Conservation (phyloP, 2,797 vertebrate genomes). For the Coregonus sp. region DNA sequence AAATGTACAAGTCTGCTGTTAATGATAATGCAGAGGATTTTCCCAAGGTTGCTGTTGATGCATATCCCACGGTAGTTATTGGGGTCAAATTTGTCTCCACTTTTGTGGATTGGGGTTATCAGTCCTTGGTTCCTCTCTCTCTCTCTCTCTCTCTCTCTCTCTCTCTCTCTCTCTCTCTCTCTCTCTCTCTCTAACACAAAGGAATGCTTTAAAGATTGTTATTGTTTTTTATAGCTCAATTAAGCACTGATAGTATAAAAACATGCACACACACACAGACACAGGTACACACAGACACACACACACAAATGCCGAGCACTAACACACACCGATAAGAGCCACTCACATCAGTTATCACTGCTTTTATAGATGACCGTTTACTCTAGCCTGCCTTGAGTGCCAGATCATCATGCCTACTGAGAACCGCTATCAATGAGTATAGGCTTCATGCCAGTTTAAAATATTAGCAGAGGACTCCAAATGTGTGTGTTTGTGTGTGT, state of each 20-base stretch:
- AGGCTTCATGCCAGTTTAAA: background rate
- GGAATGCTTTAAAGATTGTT: constrained; percentile 51
- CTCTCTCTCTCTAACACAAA: constrained; percentile 29
- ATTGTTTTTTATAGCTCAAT: constrained; percentile 39
- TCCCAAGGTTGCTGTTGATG: too few relatives aligned
- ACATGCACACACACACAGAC: constrained; percentile 14
- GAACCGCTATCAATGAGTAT: too few relatives aligned
- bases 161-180: background rate
- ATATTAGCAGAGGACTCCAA: too few relatives aligned
- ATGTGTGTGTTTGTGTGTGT: too few relatives aligned
- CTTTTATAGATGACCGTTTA: background rate
- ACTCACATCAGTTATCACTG: background rate
- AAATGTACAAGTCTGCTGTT: too few relatives aligned
- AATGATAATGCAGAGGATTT: too few relatives aligned
- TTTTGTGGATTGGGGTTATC: background rate
- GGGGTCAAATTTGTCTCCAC: too few relatives aligned
- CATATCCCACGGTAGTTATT: too few relatives aligned
- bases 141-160: too few relatives aligned
- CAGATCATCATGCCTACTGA: too few relatives aligned
- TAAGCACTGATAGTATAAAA: constrained; percentile 26
- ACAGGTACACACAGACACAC: constrained; percentile 12
- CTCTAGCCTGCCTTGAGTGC: background rate
- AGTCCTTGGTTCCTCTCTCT: background rate
- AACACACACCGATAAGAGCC: too few relatives aligned
- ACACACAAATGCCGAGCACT: too few relatives aligned